Base-by-base conservation (phyloP, 2,113 vertebrate genomes). In the Malurus cyaneus region DNA sequence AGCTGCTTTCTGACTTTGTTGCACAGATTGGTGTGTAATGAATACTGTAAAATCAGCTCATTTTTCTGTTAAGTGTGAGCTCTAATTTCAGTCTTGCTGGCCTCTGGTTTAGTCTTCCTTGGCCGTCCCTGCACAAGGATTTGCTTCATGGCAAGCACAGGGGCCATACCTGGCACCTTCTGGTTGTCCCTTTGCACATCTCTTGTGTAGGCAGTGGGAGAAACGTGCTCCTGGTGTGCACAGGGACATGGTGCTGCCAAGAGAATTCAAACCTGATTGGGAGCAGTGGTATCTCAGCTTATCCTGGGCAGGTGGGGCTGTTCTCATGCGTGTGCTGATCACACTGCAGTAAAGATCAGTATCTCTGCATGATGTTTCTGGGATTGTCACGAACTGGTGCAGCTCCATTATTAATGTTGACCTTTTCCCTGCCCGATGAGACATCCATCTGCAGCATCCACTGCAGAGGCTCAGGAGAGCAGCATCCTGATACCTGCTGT, bases 91-190 rank as follows among this genome's bases (percentile, higher is more conserved):
- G 39, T 52, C 44, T 78, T 2, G 1, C 4, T 81, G 42, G 59
- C 18, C 54, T 86, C 53, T 8, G 29, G 19, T 53, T 84, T 25
- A 10, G 14, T 34, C 20, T n/a, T 62, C 36, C n/a, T 49, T 32
- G 56, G 59, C 70, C 60, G 25, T 47, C 47, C 32, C 16, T 62
- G 59, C 1, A 1, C 17, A 14, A 32, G 47, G 57, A 25, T 36
- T 17, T 52, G 81, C 67, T 82, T 65, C 41, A 17, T 32, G 25
- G 64, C 56, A 41, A 36, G 34, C 72, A n/a, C 0, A 3, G 8
- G 26, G 16, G 26, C 23, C 13, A 44, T 44, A n/a, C 0, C 2
- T 3, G 1, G 34, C 7, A 1, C 14, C 19, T 20, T 25, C 56
- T 41, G 36, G 9, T 85, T 83, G 29, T 80, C 2, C 16, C 6